Evolutionary conservation across 2,113 vertebrate genomes (phyloP).

Genomic region (Crotalus viridis): DNA sequence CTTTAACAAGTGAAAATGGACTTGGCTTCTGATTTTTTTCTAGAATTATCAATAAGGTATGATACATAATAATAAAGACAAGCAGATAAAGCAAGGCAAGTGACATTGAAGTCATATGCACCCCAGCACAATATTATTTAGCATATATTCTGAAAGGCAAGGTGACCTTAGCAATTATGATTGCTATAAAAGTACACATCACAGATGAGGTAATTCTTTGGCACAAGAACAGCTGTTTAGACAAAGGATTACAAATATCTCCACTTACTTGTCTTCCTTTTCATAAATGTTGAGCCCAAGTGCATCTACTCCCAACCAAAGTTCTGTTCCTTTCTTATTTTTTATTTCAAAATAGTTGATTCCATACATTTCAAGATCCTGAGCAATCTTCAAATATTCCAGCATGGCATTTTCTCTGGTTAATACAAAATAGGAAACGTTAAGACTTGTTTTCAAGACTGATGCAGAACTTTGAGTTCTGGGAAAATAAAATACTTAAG

Average conservation of each 20-base stretch:
- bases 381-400: constrained; percentile 96
- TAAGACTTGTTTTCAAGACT: not conserved
- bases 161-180: not conserved
- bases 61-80: not conserved
- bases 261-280: constrained; percentile 90
- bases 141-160: not conserved
- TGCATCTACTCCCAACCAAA: constrained; percentile 93
- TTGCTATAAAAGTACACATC: constrained; percentile 18
- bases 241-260: not conserved
- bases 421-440: not conserved
- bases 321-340: constrained; percentile 96
- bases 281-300: constrained; percentile 97
- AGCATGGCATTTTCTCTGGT: constrained; percentile 89
- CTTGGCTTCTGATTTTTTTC: not conserved
- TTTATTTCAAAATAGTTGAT: constrained; percentile 99
- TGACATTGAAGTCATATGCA: not conserved
- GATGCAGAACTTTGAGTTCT: not conserved
- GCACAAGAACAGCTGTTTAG: not conserved
- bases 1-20: not conserved
- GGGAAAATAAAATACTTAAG: not conserved
- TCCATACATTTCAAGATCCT: constrained; percentile 98
- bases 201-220: not conserved
- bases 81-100: not conserved
- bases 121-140: constrained; percentile 12
- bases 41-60: not conserved